Base-by-base conservation (phyloP, 2,113 vertebrate genomes). In the Tamias sibiricus region DNA sequence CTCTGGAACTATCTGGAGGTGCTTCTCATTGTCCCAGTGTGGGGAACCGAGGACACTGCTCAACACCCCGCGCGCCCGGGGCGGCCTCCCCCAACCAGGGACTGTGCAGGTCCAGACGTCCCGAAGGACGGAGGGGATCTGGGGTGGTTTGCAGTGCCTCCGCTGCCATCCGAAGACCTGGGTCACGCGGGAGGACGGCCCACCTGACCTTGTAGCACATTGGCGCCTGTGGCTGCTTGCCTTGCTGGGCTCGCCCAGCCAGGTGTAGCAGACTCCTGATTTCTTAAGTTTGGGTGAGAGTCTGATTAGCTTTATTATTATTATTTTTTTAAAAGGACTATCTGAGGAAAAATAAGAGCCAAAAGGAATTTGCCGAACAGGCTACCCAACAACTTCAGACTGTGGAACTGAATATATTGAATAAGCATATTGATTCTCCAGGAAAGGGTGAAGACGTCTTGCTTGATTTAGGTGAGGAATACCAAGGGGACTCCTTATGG, bases 311-410 rank as follows among this genome's bases (percentile, higher is more conserved):
- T 82, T 93, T 91, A 49, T 97, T n/a, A n/a, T n/a, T n/a, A n/a
- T n/a, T n/a, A n/a, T 44, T 95, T 47, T 90, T n/a, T 91, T 91
- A 71, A 87, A 90, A 97, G 97, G 19, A 40, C 59, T 19, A 0
- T 32, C n/a, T 52, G 28, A 54, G 6, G 10, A 30, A 30, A 9
- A 84, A 22, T n/a, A 4, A 5, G 32, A 95, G 26, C 74, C 91
- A 69, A 76, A 13, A 76, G 37, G 2, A 92, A 8, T 3, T 95
- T 84, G 87, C 92, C 40, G 59, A 35, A 66, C 0, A 0, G 1
- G 90, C 11, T 0, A 97, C 95, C 1, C 0, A 8, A 4, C 0
- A 59, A 0, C 83, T 98, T 44, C 91, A 75, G 9, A 0, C 0
- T 0, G 4, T 72, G 1, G 94, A 95, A 66, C 13, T 14, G 12